Conservation (phyloP, 2,113 vertebrate genomes). For the Crotophaga sulcirostris region DNA sequence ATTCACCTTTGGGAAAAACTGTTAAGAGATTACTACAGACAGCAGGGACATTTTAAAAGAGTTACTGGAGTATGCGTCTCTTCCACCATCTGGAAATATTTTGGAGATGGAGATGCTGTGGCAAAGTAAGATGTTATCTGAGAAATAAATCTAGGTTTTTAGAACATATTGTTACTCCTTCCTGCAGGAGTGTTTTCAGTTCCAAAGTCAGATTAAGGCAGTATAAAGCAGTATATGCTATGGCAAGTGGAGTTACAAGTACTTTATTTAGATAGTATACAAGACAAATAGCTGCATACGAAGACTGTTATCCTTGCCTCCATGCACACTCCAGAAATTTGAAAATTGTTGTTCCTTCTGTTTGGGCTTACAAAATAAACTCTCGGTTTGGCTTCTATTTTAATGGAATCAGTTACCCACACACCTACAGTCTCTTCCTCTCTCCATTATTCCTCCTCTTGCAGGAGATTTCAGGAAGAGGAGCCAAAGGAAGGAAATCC, state of each 20-base stretch:
- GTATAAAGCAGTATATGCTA: not conserved
- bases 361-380: not conserved
- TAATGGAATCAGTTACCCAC: not conserved
- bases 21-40: not conserved
- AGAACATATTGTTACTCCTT: not conserved
- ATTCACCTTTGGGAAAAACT: not conserved
- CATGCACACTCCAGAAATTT: not conserved
- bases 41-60: not conserved
- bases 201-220: not conserved
- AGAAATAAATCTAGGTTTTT: not conserved
- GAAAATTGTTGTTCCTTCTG: not conserved
- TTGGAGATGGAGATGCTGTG: not conserved
- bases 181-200: not conserved
- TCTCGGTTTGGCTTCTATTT: not conserved
- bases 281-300: not conserved
- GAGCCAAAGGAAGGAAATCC: not conserved
- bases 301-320: accelerated
- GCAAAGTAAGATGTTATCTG: not conserved
- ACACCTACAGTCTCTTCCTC: not conserved
- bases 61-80: not conserved
- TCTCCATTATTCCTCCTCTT: not conserved
- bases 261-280: not conserved
- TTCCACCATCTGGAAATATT: not conserved
- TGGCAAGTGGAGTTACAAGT: not conserved
- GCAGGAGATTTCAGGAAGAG: not conserved